phyloP scores from a whole-genome alignment of 2,113 vertebrate genomes.

The Pedionomus torquatus region DNA sequence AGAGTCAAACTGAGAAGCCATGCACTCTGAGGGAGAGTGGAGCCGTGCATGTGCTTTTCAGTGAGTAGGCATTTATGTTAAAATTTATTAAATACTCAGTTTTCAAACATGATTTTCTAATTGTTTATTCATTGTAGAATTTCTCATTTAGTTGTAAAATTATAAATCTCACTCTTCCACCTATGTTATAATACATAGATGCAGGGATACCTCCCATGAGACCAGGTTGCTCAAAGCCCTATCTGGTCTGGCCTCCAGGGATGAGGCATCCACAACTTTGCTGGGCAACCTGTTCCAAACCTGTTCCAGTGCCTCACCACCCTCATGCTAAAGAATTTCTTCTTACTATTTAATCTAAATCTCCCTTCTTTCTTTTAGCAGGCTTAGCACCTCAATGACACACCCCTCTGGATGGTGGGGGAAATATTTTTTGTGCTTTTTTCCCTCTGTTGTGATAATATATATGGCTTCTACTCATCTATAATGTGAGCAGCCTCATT shows the following conservation, averaged over 20 bases:
- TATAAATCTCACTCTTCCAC: background rate
- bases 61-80: background rate
- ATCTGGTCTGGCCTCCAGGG: no score
- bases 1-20: background rate
- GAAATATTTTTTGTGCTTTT: background rate
- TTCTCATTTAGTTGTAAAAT: background rate
- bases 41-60: background rate
- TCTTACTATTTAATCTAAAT: no score
- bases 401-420: background rate
- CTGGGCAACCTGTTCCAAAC: no score
- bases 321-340: no score
- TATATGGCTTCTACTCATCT: background rate
- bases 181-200: background rate
- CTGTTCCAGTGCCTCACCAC: no score
- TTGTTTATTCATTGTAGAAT: background rate
- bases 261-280: no score
- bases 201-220: no score
- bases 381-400: background rate
- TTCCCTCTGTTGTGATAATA: background rate
- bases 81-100: background rate
- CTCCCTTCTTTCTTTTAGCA: background rate
- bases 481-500: background rate
- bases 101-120: background rate
- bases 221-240: no score
- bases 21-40: background rate